These are phyloP conservation scores for Himalopsyche tibetana DNA, from an alignment of 2,888 invertebrate species.

Conservation along the genomic window DNA sequence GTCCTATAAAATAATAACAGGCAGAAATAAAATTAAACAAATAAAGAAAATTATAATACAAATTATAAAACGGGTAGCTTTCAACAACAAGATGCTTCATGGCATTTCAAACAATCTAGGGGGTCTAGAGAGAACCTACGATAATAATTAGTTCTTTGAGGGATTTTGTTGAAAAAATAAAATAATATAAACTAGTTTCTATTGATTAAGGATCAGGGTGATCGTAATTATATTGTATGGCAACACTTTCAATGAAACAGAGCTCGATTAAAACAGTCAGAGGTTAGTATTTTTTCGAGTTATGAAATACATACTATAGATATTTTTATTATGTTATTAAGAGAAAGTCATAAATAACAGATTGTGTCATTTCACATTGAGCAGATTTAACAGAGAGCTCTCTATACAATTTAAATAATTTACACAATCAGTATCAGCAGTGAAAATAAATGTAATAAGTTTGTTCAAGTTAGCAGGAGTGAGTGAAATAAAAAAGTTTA, in stretches of 20 bases:
- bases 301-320: too few relatives aligned
- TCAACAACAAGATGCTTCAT: slow-evolving; percentile 54
- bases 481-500: too few relatives aligned
- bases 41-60: slow-evolving; percentile 18
- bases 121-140: slow-evolving; percentile 55
- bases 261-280: neutral
- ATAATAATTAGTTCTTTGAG: slow-evolving; percentile 22
- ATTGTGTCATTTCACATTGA: too few relatives aligned
- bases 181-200: slow-evolving; percentile 30
- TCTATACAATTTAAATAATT: too few relatives aligned
- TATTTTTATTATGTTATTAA: too few relatives aligned
- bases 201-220: slow-evolving; percentile 16
- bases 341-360: too few relatives aligned
- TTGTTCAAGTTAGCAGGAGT: too few relatives aligned
- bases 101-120: slow-evolving; percentile 53
- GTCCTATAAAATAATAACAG: slow-evolving; percentile 40
- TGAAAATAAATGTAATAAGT: too few relatives aligned
- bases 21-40: slow-evolving; percentile 32
- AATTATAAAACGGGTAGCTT: slow-evolving; percentile 40
- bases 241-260: slow-evolving; percentile 38
- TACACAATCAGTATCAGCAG: too few relatives aligned
- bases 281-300: too few relatives aligned
- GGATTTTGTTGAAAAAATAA: slow-evolving; percentile 16
- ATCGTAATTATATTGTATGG: slow-evolving; percentile 2
- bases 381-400: too few relatives aligned